Percentiles rank a stretch among this genome's conserved stretches.
Evolutionary conservation across 1,140 invertebrate species (phyloP).

Genomic region (Apis mellifera): Amel_HAv3.1 CM009933.2:6609501-6610000

Average conservation of each 20-base stretch:
- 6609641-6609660: constrained; percentile 45
- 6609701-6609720: neutral
- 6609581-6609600: constrained; percentile 46
- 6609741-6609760: no score
- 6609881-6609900: constrained; percentile 14
- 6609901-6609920: constrained; percentile 37
- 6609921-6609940: constrained; percentile 34
- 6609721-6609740: neutral
- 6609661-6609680: constrained; percentile 45
- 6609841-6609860: constrained; percentile 36
- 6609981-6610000: neutral
- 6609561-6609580: constrained; percentile 30
- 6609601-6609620: constrained; percentile 55
- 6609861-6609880: constrained; percentile 52
- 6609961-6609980: neutral
- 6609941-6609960: neutral
- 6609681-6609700: constrained; percentile 15
- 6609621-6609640: constrained; percentile 54
- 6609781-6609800: neutral
- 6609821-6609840: neutral
- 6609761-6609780: neutral
- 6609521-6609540: constrained; percentile 21
- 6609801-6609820: neutral
- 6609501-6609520: neutral
- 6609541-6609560: constrained; percentile 48